A percentile compares a stretch with the other conserved stretches of the same genome.
These are phyloP conservation scores for Schizaphis graminum DNA, from an alignment of 2,888 invertebrate species.

Conservation along the genomic window DNA sequence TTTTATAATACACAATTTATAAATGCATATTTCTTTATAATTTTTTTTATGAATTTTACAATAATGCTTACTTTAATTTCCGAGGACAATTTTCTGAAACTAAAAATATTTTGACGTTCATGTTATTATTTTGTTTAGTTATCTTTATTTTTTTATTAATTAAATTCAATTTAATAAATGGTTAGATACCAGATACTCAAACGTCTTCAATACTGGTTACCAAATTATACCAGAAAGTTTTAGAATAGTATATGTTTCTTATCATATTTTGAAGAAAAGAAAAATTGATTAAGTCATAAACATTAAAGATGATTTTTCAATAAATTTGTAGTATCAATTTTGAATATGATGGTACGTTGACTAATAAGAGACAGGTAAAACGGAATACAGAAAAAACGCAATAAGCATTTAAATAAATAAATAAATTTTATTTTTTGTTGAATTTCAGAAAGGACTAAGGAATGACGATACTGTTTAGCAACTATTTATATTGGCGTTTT, in stretches of 20 bases:
- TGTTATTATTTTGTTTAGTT: not conserved
- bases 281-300: not conserved
- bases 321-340: not conserved
- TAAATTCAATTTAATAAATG: not conserved
- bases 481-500: not conserved
- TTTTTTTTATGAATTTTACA: not conserved
- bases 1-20: not conserved
- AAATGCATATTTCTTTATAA: not conserved
- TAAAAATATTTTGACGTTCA: not conserved
- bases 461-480: not conserved
- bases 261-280: not conserved
- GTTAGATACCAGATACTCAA: too few species aligned
- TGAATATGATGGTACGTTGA: not conserved
- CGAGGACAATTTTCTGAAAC: not conserved
- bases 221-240: not conserved
- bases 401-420: not conserved
- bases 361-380: not conserved
- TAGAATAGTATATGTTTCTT: not conserved
- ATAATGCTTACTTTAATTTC: not conserved
- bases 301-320: not conserved
- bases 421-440: not conserved
- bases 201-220: not conserved
- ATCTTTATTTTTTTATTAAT: not conserved
- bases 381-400: not conserved
- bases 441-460: not conserved